Percentiles rank a stretch among this genome's conserved stretches.
Evolutionary conservation across 1,140 invertebrate genomes (phyloP).

Genomic region (Thaumatotibia leucotreta): DNA sequence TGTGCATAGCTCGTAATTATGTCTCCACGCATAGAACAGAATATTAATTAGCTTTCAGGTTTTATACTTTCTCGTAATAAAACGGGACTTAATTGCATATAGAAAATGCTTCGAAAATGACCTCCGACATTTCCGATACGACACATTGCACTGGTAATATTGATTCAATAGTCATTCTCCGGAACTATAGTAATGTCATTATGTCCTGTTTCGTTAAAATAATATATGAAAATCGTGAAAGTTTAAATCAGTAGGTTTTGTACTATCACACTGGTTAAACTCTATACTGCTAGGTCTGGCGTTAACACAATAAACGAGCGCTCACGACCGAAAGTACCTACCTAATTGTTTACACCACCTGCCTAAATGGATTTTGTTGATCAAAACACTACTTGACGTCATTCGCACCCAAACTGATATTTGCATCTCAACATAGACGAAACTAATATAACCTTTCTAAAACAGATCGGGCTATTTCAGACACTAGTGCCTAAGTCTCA

Average conservation of each 20-base stretch:
- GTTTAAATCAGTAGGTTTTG: background rate
- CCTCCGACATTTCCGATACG: too few species aligned
- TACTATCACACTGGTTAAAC: background rate
- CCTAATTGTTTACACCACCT: slow-evolving; percentile 38
- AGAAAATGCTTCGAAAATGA: too few species aligned
- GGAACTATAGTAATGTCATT: too few species aligned
- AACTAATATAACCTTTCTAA: background rate
- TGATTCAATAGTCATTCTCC: too few species aligned
- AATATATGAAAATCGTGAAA: too few species aligned
- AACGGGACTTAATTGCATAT: too few species aligned
- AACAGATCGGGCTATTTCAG: background rate
- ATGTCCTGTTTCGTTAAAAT: too few species aligned
- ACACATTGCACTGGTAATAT: too few species aligned
- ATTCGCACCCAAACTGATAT: slow-evolving; percentile 24
- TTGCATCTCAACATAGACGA: slow-evolving; percentile 9
- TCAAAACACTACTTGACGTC: slow-evolving; percentile 48
- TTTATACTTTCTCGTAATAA: background rate
- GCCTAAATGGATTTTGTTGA: slow-evolving; percentile 32
- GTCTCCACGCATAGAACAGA: background rate
- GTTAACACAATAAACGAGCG: background rate
- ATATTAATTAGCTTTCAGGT: background rate
- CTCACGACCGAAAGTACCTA: slow-evolving; percentile 21
- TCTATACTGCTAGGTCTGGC: background rate
- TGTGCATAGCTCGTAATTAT: background rate
- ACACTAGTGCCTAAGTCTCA: background rate